These are phyloP conservation scores for Uropetala carovei DNA, from an alignment of 2,888 invertebrate genomes.

Conservation along the genomic window DNA sequence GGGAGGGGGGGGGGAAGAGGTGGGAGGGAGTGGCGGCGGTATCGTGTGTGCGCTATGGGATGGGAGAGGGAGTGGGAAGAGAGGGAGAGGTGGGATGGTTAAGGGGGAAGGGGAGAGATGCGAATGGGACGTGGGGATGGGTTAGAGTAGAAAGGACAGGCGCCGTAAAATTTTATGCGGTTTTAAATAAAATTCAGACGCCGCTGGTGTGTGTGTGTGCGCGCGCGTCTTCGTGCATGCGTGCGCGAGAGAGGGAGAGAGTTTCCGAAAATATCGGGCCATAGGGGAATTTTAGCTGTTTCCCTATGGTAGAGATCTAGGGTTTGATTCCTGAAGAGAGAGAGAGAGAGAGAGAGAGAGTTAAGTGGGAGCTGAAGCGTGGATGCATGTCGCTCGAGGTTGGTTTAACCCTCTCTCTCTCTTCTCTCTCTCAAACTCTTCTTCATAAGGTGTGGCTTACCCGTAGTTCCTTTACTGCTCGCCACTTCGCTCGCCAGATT, in stretches of 20 bases:
- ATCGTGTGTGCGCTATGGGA: no score
- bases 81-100: background rate
- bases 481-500: background rate
- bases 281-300: background rate
- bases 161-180: background rate
- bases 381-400: no score
- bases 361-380: no score
- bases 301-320: no score
- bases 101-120: background rate
- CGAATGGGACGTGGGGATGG: background rate
- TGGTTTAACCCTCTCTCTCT: no score
- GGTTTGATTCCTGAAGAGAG: no score
- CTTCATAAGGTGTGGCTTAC: background rate
- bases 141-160: background rate
- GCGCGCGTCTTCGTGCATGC: no score
- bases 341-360: no score
- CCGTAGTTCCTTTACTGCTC: background rate
- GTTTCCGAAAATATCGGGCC: background rate
- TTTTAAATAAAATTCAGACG: background rate
- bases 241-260: background rate
- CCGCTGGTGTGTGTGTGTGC: no score
- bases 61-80: no score
- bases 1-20: no score
- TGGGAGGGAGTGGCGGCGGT: no score
- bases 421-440: background rate